Evolutionary conservation across 2,113 vertebrate species (phyloP), one percentile per base, ranked within the genome.

Genomic region (Epinephelus lanceolatus): DNA sequence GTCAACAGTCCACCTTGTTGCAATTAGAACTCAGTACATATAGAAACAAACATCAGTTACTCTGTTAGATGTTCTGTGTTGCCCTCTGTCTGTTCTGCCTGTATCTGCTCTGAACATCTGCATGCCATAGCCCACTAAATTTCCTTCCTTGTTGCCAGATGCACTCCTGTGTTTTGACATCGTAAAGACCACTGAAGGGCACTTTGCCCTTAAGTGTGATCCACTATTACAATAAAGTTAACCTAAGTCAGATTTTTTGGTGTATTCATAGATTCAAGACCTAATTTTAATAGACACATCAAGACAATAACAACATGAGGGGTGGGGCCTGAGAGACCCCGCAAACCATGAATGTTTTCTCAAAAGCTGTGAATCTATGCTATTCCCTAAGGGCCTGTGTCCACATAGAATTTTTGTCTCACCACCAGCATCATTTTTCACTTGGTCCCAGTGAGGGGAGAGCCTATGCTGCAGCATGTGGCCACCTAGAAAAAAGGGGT

Each of bases 1-100:
- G 52, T 68, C 45, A 60, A 72, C 56, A 70, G 23, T 33, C 51
- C 52, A 72, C 30, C 47, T 63, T 37, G 27, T 33, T 61, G 9
- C 55, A 61, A 55, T 69, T 33, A 74, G 30, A n/a, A n/a, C 21
- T 59, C 15, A 59, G 61, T 49, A 11, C 42, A 45, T 30, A 30
- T 18, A 30, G 14, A 53, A 8, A 30, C 42, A 2, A 37, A 4
- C 21, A 52, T 65, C 49, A 65, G 49, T 65, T 42, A 42, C 21
- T 42, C n/a, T 25, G 47, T 18, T 27, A 8, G 23, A 14, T n/a
- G 0, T 2, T 66, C 25, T 3, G 19, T 6, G 47, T 55, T 63
- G 47, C 1, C 49, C 23, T 71, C 13, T 52, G 37, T 51, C 19
- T 65, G n/a, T 53, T 55, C 18, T 37, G 59, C 6, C 30, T 76